These are phyloP conservation scores for Aramus guarauna DNA, from an alignment of 2,113 vertebrate genomes.

Conservation along the genomic window DNA sequence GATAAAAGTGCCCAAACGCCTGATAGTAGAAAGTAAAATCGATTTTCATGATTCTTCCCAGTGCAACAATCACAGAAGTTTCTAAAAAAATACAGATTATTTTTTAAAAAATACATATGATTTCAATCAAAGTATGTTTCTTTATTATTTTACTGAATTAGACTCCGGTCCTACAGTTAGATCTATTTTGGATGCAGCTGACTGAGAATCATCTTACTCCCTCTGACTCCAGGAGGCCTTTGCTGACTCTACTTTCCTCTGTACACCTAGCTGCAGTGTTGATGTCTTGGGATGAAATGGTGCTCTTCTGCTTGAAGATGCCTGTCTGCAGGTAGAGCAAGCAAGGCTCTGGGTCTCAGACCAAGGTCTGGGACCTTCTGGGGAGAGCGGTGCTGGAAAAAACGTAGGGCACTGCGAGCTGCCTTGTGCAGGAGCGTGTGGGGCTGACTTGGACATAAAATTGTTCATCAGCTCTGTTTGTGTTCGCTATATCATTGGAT, in stretches of 20 bases:
- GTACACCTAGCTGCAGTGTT: neutral
- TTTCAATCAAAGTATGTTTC: neutral
- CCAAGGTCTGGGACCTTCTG: neutral
- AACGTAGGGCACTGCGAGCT: neutral
- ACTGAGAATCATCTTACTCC: neutral
- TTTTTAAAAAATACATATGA: neutral
- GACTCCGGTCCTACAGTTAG: neutral
- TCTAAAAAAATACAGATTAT: neutral
- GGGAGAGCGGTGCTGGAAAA: neutral
- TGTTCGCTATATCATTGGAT: neutral
- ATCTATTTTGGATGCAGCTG: neutral
- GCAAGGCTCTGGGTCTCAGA: too few species aligned
- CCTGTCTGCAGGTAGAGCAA: neutral
- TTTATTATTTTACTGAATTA: neutral
- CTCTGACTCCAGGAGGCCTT: neutral
- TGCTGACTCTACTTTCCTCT: neutral
- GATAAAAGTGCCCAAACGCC: neutral
- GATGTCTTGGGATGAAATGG: neutral
- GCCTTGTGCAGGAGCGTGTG: neutral
- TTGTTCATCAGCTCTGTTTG: neutral
- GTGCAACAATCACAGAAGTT: neutral
- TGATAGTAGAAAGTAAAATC: neutral
- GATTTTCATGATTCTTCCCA: neutral
- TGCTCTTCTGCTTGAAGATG: neutral
- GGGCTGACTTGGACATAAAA: fast-evolving